phyloP scores from a whole-genome alignment of 2,113 vertebrate species.

The Eleginops maclovinus region DNA sequence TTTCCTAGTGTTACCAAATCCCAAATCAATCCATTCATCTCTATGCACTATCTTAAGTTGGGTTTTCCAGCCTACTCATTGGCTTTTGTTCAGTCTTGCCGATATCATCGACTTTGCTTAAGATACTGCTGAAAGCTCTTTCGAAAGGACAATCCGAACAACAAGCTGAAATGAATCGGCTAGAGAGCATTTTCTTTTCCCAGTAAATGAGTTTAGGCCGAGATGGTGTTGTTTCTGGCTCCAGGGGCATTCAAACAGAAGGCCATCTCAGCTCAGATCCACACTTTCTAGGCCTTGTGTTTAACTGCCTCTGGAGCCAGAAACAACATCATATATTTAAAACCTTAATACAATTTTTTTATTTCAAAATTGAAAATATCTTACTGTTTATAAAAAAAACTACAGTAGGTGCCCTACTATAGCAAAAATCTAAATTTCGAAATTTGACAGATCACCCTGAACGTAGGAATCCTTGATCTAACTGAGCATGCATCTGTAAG shows the following conservation, averaged over 20 bases:
- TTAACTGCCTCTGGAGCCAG: neutral
- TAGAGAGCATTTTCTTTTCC: neutral
- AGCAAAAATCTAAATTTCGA: neutral
- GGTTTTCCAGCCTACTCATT: neutral
- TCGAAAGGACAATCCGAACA: neutral
- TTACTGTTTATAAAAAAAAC: too few relatives aligned
- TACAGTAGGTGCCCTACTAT: neutral
- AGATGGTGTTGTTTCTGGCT: neutral
- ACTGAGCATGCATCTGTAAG: neutral
- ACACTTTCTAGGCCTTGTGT: neutral
- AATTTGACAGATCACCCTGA: too few relatives aligned
- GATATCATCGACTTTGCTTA: neutral
- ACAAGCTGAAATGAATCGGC: neutral
- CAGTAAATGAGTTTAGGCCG: neutral
- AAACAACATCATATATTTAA: neutral
- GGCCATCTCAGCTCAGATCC: too few relatives aligned
- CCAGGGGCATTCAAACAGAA: neutral
- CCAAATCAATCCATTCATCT: neutral
- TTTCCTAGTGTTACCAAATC: neutral
- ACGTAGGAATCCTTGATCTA: neutral
- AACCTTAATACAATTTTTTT: too few relatives aligned
- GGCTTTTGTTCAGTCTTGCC: neutral
- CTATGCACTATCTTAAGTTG: neutral
- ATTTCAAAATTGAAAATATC: too few relatives aligned
- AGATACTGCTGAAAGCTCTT: neutral